Percentiles rank a stretch among this genome's conserved stretches.
Conservation (phyloP, 1,140 invertebrate species). For the Maconellicoccus hirsutus region DNA sequence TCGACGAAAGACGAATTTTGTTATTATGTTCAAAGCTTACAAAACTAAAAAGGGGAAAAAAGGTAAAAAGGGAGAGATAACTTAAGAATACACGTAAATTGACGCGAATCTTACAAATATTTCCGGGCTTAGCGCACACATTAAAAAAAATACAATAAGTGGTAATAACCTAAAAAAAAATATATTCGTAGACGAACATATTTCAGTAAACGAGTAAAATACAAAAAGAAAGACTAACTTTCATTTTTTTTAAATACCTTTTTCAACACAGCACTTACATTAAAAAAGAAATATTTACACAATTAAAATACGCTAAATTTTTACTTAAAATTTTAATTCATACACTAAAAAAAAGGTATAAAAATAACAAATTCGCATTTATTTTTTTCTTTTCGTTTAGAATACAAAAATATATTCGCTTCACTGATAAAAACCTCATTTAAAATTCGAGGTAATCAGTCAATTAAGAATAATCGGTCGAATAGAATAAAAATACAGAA, state of each 20-base stretch:
- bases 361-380: not conserved
- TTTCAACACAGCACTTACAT: not conserved
- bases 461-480: not conserved
- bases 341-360: not conserved
- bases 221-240: not conserved
- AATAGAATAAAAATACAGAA: no score
- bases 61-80: no score
- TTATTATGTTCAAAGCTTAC: not conserved
- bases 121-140: not conserved
- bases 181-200: not conserved
- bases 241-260: not conserved
- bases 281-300: not conserved
- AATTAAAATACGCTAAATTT: not conserved
- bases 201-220: not conserved
- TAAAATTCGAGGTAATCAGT: not conserved
- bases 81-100: not conserved
- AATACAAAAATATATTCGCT: no score
- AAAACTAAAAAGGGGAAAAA: not conserved
- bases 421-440: not conserved
- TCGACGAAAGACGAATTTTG: not conserved
- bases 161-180: not conserved
- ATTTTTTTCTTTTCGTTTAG: not conserved
- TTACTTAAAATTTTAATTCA: not conserved
- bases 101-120: not conserved
- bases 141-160: not conserved